Percentiles rank a stretch among this genome's conserved stretches.
phyloP scores from a whole-genome alignment of 2,888 invertebrate species.

The Drepanosiphum platanoidis region DNA sequence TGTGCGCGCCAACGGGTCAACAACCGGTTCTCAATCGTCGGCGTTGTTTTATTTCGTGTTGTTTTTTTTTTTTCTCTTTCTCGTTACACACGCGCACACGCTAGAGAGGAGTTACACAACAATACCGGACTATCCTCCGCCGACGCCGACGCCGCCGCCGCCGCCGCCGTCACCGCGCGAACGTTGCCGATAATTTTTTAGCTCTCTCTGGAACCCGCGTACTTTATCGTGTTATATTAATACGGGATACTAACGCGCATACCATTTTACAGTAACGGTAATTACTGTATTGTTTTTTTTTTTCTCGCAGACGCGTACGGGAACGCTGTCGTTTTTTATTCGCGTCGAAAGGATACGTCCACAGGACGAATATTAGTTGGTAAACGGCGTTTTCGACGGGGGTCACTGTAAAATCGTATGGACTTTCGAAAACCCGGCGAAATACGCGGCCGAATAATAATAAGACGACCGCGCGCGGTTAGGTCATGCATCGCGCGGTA shows the following conservation, averaged over 20 bases:
- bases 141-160: neutral
- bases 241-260: neutral
- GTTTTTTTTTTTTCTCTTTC: neutral
- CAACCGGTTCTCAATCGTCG: conserved; percentile 57
- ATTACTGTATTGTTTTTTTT: too few relatives aligned
- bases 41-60: conserved; percentile 34
- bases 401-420: too few relatives aligned
- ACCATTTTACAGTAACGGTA: too few relatives aligned
- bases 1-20: conserved; percentile 52
- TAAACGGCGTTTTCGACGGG: too few relatives aligned
- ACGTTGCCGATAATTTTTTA: conserved; percentile 17
- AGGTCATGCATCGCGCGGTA: neutral
- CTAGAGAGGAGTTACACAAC: conserved; percentile 32
- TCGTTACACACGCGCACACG: neutral
- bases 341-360: too few relatives aligned
- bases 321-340: too few relatives aligned
- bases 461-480: too few relatives aligned
- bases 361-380: too few relatives aligned
- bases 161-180: neutral
- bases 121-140: conserved; percentile 23
- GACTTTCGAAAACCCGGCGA: too few relatives aligned
- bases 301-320: too few relatives aligned
- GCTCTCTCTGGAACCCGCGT: neutral
- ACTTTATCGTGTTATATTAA: too few relatives aligned
- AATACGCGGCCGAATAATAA: too few relatives aligned